A percentile compares a stretch with the other conserved stretches of the same genome.
These are phyloP conservation scores for Macrostomum cliftonense DNA, from an alignment of 2,888 invertebrate genomes.

Conservation along the genomic window DNA sequence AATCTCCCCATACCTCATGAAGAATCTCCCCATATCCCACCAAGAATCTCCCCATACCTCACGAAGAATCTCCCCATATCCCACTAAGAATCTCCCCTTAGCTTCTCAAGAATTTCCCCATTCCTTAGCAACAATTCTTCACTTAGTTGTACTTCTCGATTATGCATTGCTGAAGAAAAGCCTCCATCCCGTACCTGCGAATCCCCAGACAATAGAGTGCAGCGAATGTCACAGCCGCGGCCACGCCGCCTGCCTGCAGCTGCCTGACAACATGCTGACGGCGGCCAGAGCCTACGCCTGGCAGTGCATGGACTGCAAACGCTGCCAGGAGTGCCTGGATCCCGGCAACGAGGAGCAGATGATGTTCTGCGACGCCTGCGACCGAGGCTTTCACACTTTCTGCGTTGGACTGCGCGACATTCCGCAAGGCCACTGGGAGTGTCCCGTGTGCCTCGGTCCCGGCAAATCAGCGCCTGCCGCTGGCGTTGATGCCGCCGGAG, in stretches of 20 bases:
- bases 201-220: conserved; percentile 46
- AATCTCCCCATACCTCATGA: too few species aligned
- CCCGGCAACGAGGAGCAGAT: conserved; percentile 69
- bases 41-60: too few species aligned
- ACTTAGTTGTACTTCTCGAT: too few species aligned
- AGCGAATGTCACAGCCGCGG: conserved; percentile 44
- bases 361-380: conserved; percentile 82
- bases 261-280: conserved; percentile 60
- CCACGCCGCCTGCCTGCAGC: conserved; percentile 69
- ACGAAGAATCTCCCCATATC: too few species aligned
- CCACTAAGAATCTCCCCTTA: too few species aligned
- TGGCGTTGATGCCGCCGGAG: too few species aligned
- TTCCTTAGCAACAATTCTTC: too few species aligned
- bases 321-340: conserved; percentile 62
- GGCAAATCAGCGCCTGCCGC: too few species aligned
- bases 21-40: too few species aligned
- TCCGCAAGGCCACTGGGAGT: conserved; percentile 74
- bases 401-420: conserved; percentile 63
- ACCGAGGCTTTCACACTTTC: conserved; percentile 75
- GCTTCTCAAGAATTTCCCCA: too few species aligned
- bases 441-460: conserved; percentile 36
- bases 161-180: too few species aligned
- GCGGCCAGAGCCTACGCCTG: conserved; percentile 49
- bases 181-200: too few species aligned
- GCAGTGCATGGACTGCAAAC: conserved; percentile 83